These are phyloP conservation scores for Platichthys flesus DNA, from an alignment of 2,113 vertebrate genomes.

Conservation along the genomic window DNA sequence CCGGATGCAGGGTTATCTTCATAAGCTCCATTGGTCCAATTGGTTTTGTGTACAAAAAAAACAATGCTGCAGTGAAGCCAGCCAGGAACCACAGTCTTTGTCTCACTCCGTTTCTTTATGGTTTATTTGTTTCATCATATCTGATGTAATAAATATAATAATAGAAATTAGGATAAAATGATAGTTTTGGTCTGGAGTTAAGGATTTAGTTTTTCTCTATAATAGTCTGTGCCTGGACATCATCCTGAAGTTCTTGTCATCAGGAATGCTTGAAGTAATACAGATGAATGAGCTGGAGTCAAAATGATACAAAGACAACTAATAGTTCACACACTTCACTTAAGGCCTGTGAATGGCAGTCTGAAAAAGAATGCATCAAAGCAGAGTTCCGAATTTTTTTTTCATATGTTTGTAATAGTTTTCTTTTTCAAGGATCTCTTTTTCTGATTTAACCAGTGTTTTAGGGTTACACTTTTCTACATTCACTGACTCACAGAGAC, in stretches of 20 bases:
- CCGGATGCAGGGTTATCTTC: slow-evolving; percentile 8
- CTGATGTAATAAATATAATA: slow-evolving; percentile 25
- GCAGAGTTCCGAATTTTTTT: background rate
- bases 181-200: slow-evolving; percentile 17
- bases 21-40: background rate
- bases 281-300: background rate
- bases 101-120: slow-evolving; percentile 2
- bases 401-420: background rate
- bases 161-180: slow-evolving; percentile 31
- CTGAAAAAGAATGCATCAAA: background rate
- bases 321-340: background rate
- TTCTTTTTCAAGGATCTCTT: background rate
- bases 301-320: background rate
- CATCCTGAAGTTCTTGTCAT: slow-evolving; percentile 38
- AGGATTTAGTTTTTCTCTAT: slow-evolving; percentile 7
- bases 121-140: slow-evolving; percentile 29
- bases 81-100: slow-evolving; percentile 24
- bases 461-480: background rate
- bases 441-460: background rate
- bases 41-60: background rate
- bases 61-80: slow-evolving; percentile 9
- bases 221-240: slow-evolving; percentile 39
- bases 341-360: background rate
- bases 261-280: slow-evolving; percentile 15
- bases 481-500: background rate